A percentile compares a stretch with the other conserved stretches of the same genome.
Evolutionary conservation across 2,888 invertebrate species (phyloP).

Genomic region (Zhuqinia jingwanae): DNA sequence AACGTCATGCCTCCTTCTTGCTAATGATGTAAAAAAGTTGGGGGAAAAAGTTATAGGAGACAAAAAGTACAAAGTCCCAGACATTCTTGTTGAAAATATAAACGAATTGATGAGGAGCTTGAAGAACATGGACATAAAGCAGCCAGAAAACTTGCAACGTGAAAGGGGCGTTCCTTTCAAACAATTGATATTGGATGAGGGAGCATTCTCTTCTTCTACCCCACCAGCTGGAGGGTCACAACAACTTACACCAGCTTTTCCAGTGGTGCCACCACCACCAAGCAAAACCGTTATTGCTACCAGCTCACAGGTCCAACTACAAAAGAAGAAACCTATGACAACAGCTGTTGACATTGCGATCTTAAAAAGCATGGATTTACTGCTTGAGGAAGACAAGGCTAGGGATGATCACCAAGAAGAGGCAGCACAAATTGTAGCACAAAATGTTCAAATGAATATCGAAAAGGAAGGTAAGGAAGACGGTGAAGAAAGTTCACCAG

Average conservation of each 20-base stretch:
- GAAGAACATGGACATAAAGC: slow-evolving; percentile 4
- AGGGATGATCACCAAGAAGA: no score
- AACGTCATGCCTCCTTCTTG: neutral
- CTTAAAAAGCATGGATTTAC: neutral
- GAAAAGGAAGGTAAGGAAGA: neutral
- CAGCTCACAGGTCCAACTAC: no score
- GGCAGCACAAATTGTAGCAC: neutral
- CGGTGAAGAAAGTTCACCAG: neutral
- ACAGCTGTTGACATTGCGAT: neutral
- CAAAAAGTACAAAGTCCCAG: slow-evolving; percentile 13
- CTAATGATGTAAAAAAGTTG: neutral
- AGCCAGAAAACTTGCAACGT: slow-evolving; percentile 2
- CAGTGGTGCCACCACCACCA: no score
- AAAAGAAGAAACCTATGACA: neutral
- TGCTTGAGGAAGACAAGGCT: no score
- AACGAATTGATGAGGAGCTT: slow-evolving; percentile 14
- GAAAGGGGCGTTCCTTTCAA: slow-evolving; percentile 20
- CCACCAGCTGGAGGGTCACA: neutral
- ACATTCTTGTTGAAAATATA: slow-evolving; percentile 32
- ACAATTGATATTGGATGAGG: slow-evolving; percentile 24
- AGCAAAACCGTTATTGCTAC: no score
- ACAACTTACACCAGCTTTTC: no score
- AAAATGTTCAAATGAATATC: neutral
- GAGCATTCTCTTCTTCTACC: neutral
- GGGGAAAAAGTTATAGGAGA: slow-evolving; percentile 15